phyloP scores from a whole-genome alignment of 2,888 invertebrate species.

The Brenthis daphne region DNA sequence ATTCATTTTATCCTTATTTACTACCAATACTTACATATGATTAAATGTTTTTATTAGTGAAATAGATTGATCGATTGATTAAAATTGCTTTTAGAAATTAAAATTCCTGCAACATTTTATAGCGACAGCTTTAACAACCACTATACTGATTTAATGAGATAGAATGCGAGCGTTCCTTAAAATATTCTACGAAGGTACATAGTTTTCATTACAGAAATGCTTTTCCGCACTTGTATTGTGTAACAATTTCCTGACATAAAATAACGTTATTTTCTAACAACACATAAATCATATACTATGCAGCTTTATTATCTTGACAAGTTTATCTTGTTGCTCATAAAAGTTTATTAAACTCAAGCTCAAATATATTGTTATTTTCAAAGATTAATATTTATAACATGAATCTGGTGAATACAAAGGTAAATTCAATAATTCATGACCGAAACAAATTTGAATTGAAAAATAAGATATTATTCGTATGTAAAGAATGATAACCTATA shows the following conservation, averaged over 20 bases:
- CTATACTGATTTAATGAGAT: slow-evolving; percentile 15
- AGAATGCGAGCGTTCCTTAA: slow-evolving; percentile 15
- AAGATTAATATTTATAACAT: slow-evolving; percentile 7
- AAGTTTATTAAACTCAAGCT: slow-evolving; percentile 6
- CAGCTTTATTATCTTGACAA: slow-evolving; percentile 6
- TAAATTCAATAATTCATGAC: too few species aligned
- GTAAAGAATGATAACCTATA: too few species aligned
- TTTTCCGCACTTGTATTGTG: slow-evolving; percentile 11
- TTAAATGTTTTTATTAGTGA: slow-evolving; percentile 19
- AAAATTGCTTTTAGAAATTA: slow-evolving; percentile 19
- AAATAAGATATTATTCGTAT: too few species aligned
- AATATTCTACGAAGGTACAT: slow-evolving; percentile 18
- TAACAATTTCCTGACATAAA: slow-evolving; percentile 17
- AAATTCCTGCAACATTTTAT: slow-evolving; percentile 19
- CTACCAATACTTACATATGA: slow-evolving; percentile 8
- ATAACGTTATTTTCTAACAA: slow-evolving; percentile 14
- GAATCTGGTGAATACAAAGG: not conserved
- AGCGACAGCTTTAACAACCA: slow-evolving; percentile 5
- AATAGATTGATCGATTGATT: slow-evolving; percentile 21
- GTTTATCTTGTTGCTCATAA: slow-evolving; percentile 4
- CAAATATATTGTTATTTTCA: slow-evolving; percentile 4
- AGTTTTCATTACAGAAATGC: slow-evolving; percentile 21
- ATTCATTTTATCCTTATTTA: slow-evolving; percentile 31
- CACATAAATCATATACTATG: slow-evolving; percentile 12
- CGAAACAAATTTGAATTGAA: too few species aligned